Evolutionary conservation across 2,888 invertebrate genomes (phyloP), one percentile per base, ranked within the genome.

Genomic region (Andrena trimmerana): DNA sequence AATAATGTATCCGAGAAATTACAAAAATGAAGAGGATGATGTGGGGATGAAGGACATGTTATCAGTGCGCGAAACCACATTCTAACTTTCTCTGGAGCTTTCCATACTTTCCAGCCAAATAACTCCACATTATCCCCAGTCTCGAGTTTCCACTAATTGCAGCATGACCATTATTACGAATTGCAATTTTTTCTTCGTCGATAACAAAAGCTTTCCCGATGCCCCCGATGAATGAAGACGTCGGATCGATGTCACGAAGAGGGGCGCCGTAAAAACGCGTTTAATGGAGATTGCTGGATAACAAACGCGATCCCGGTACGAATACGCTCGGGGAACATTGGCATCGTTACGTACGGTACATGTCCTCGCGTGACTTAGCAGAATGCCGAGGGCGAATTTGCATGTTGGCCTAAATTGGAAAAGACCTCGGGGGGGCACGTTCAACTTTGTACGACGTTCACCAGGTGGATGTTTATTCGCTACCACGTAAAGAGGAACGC

Each of bases 341-440:
- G 52, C 52, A n/a, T 78, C 66, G 67, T 73, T 73, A 78, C 62
- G 62, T 52, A 73, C 57, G 54, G 57, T 66, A 42, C 54, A 68
- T 24, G 68, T 80, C 63, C 50, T 70, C 50, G 69, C 83, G 76
- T 83, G 81, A 81, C 76, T 77, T 67, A 50, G 66, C 50, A 57
- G 60, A 76, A 59, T 36, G 33, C 67, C 48, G 36, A 13, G 31
- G 60, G 62, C 77, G 63, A 69, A 83, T 78, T 81, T 82, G 67
- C 83, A 82, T 71, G 67, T 69, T 70, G 83, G 81, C 81, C 81
- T 66, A 77, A 67, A 77, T 83, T 77, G 81, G 77, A 57, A 67
- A 83, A 63, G 66, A 36, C 69, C 62, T 67, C 33, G 48, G 73
- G 70, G 75, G 54, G 13, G 29, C 27, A 10, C 16, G 57, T 69